phyloP scores from a whole-genome alignment of 2,888 invertebrate genomes.

The Pseudococcus viburni region DNA sequence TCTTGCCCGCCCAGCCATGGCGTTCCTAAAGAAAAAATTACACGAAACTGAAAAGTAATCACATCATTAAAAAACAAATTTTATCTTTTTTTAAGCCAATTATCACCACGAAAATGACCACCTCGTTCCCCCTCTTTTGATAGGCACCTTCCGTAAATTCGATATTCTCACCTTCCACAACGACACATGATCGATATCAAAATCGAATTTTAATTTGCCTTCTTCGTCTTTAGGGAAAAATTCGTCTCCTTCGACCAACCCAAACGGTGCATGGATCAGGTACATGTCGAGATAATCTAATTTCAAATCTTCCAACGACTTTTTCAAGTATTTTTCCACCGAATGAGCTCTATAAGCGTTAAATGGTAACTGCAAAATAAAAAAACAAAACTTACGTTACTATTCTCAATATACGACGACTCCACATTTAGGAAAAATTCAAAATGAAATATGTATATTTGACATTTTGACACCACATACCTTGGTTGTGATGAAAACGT shows the following conservation, averaged over 20 bases:
- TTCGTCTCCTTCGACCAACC: conserved; percentile 35
- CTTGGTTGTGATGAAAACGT: conserved; percentile 81
- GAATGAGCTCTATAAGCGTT: conserved; percentile 77
- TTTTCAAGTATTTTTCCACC: conserved; percentile 78
- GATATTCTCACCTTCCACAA: conserved; percentile 66
- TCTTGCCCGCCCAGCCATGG: too few relatives aligned
- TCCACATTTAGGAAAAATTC: too few relatives aligned
- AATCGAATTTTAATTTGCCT: conserved; percentile 37
- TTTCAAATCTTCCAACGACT: conserved; percentile 80
- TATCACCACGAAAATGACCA: too few relatives aligned
- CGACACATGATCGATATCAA: conserved; percentile 51
- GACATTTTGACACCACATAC: conserved; percentile 68
- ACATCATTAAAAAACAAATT: neutral
- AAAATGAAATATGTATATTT: too few relatives aligned
- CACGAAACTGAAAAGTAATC: too few relatives aligned
- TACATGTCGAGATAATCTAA: conserved; percentile 88
- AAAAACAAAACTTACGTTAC: too few relatives aligned
- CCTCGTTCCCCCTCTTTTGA: too few relatives aligned
- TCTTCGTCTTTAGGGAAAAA: conserved; percentile 46
- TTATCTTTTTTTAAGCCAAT: too few relatives aligned
- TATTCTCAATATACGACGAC: too few relatives aligned
- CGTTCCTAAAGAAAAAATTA: too few relatives aligned
- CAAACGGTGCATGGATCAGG: conserved; percentile 81
- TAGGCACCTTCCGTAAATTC: neutral
- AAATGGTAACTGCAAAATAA: conserved; percentile 71